Evolutionary conservation across 2,888 invertebrate genomes (phyloP).

Genomic region (Hyposoter dolosus): DNA sequence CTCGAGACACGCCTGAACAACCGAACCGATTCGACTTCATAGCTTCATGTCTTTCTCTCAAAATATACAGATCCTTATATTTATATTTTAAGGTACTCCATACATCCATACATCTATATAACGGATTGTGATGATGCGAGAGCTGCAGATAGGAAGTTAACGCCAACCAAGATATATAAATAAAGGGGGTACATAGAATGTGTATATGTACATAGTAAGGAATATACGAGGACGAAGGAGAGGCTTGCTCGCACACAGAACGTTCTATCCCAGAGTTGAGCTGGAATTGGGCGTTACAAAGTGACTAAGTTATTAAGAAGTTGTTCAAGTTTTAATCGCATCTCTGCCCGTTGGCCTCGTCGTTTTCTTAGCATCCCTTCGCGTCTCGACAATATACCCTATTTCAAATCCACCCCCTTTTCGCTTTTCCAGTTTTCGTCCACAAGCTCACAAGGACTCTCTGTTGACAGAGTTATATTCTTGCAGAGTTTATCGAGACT

Average conservation of each 20-base stretch:
- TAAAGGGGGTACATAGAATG: constrained; percentile 14
- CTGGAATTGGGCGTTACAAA: constrained; percentile 77
- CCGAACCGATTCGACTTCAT: constrained; percentile 45
- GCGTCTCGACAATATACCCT: constrained; percentile 12
- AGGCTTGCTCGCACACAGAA: constrained; percentile 47
- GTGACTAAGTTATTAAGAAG: constrained; percentile 80
- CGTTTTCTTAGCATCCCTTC: constrained; percentile 28
- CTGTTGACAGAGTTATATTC: constrained; percentile 77
- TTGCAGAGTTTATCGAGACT: constrained; percentile 69
- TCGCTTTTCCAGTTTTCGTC: constrained; percentile 25
- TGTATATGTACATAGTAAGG: constrained; percentile 39
- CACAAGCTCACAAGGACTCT: constrained; percentile 58
- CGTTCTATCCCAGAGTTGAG: constrained; percentile 75
- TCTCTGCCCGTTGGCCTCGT: constrained; percentile 69
- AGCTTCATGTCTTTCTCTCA: constrained; percentile 4
- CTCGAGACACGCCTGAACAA: constrained; percentile 19
- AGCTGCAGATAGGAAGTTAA: constrained; percentile 52
- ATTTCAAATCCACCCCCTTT: constrained; percentile 32
- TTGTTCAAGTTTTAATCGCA: constrained; percentile 81
- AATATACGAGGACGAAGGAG: constrained; percentile 37
- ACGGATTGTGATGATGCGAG: constrained; percentile 48
- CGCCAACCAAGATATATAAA: constrained; percentile 39
- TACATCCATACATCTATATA: background rate
- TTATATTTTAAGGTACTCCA: background rate
- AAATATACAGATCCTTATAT: background rate